Percentiles rank a stretch among this genome's conserved stretches.
Conservation (phyloP, 2,797 vertebrate species). For the Myiotriccus ornatus region DNA sequence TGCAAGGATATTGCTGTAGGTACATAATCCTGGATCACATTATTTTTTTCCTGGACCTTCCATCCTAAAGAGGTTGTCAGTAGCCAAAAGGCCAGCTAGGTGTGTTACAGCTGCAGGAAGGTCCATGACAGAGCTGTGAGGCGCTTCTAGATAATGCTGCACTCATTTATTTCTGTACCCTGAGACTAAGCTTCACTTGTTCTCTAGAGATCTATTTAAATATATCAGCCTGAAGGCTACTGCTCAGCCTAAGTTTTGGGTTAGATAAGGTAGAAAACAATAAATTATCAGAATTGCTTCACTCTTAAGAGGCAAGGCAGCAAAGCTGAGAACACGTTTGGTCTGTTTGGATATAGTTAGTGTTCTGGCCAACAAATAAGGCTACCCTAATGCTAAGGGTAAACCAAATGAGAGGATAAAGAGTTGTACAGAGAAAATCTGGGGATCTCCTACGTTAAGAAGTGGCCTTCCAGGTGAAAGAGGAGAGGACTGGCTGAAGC, state of each 20-base stretch:
- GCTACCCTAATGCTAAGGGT: not conserved
- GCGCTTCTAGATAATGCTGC: not conserved
- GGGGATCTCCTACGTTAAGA: not conserved
- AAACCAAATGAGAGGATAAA: not conserved
- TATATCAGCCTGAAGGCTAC: not conserved
- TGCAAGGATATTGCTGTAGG: not conserved
- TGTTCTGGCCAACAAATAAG: not conserved
- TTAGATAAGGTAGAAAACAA: not conserved
- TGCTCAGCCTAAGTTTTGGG: not conserved
- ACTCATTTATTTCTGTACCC: not conserved
- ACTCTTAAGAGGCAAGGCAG: not conserved
- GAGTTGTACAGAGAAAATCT: not conserved
- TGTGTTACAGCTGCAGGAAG: not conserved
- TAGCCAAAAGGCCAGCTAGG: not conserved
- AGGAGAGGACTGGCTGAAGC: not conserved
- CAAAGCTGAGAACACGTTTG: not conserved
- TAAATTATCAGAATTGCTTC: not conserved
- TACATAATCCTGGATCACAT: not conserved
- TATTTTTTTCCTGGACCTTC: not conserved
- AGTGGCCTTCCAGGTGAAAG: not conserved
- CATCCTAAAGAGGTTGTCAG: not conserved
- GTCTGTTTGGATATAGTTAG: not conserved
- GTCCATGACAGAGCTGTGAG: not conserved
- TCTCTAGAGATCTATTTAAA: not conserved
- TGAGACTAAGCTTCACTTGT: not conserved